A percentile compares a stretch with the other conserved stretches of the same genome.
phyloP scores from a whole-genome alignment of 1,140 invertebrate genomes.

The Drosophila sproati region DNA sequence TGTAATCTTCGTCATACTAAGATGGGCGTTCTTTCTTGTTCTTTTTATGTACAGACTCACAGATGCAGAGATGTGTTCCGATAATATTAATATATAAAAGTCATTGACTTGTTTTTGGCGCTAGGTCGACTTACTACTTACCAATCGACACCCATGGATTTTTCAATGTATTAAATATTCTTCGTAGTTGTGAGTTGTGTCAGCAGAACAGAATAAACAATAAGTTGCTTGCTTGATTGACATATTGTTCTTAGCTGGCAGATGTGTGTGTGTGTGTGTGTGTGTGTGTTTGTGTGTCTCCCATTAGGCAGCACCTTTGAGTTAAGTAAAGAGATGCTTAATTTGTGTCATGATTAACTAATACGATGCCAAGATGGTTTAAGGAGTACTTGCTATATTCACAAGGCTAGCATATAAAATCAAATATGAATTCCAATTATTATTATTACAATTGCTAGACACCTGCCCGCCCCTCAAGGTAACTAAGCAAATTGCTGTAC shows the following conservation, averaged over 20 bases:
- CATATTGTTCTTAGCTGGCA: conserved; percentile 10
- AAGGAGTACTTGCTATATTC: background rate
- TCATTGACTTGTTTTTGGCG: too few relatives aligned
- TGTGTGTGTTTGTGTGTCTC: background rate
- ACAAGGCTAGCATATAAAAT: background rate
- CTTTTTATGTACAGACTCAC: too few relatives aligned
- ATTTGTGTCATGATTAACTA: conserved; percentile 29
- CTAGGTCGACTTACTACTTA: background rate
- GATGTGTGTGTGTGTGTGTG: background rate
- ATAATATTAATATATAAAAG: too few relatives aligned
- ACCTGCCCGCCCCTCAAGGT: background rate
- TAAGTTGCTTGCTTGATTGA: conserved; percentile 7
- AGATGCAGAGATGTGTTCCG: too few relatives aligned
- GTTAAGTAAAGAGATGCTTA: conserved; percentile 9
- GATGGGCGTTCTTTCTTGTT: too few relatives aligned
- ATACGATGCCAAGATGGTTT: conserved; percentile 3
- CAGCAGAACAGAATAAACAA: conserved; percentile 19
- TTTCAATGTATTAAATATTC: background rate
- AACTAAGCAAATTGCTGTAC: conserved; percentile 20
- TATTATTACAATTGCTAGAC: background rate
- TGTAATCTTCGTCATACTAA: too few relatives aligned
- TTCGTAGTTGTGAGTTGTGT: background rate
- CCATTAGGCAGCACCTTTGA: background rate
- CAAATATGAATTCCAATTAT: conserved; percentile 3
- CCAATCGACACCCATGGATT: background rate